Evolutionary conservation across 2,888 invertebrate genomes (phyloP), one percentile per base, ranked within the genome.

Genomic region (Amorpha juglandis): DNA sequence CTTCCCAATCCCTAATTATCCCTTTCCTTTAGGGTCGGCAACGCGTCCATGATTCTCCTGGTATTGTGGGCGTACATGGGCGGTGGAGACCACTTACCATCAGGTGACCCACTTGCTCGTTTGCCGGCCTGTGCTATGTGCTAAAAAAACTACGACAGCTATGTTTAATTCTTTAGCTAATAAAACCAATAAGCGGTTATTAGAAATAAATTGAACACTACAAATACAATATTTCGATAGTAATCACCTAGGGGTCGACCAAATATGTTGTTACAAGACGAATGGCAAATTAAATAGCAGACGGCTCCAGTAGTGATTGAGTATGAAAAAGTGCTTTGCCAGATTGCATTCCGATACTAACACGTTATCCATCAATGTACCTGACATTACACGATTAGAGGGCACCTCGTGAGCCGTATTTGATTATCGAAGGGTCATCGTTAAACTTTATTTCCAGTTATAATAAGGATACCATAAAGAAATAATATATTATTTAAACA

Each of bases 251-350:
- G 58, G 42, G 58, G 35, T 77, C 75, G 75, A 73, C 76, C 48
- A 48, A 82, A 81, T 81, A 83, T 89, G 88, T 83, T 89, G 88
- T 83, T 86, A 79, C 78, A 89, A 90, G 91, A 90, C 82, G 84
- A 87, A 92, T 91, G 82, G 89, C 81, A 86, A 90, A 88, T 89
- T 89, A 89, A 89, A 87, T 78, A 81, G 85, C 83, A 77, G 73
- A 74, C 77, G 76, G 72, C 75, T 76, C 71, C 69, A 68, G 72
- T 71, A 72, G 89, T 92, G 92, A 93, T 92, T 82, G 92, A 92
- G 92, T 89, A 89, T 90, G 90, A 91, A 89, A 89, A 86, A 92
- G 88, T 84, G 80, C 84, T 80, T 78, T 78, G 69, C 74, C 74
- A 76, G 88, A 89, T 89, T 89, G 87, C 83, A 75, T 78, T 84